Evolutionary conservation across 1,140 invertebrate genomes (phyloP).

Genomic region (Drosophila ananassae): DNA sequence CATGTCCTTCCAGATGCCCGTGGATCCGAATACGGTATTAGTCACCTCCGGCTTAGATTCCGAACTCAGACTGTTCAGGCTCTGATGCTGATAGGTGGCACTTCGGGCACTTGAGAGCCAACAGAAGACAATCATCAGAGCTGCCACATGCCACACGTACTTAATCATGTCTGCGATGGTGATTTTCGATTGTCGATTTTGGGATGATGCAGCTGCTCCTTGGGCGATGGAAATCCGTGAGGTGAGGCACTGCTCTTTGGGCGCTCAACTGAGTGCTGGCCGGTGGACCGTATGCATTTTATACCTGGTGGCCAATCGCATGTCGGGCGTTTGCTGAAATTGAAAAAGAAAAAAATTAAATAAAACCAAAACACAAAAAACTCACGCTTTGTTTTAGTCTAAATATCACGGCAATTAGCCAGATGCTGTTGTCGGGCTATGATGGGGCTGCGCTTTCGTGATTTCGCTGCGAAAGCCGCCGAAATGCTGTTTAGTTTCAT

Average conservation of each 20-base stretch:
- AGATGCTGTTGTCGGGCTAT: slow-evolving; percentile 48
- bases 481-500: slow-evolving; percentile 61
- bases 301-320: slow-evolving; percentile 69
- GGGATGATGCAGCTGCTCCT: slow-evolving; percentile 23
- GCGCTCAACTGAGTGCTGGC: slow-evolving; percentile 71
- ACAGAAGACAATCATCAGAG: slow-evolving; percentile 74
- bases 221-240: slow-evolving; percentile 36
- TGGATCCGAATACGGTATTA: slow-evolving; percentile 13
- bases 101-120: slow-evolving; percentile 69
- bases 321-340: slow-evolving; percentile 66
- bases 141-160: slow-evolving; percentile 77
- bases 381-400: slow-evolving; percentile 76
- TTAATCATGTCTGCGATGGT: slow-evolving; percentile 62
- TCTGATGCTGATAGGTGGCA: slow-evolving; percentile 66
- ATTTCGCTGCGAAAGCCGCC: slow-evolving; percentile 71
- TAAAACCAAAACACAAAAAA: slow-evolving; percentile 33
- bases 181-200: slow-evolving; percentile 16
- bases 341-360: not conserved
- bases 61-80: slow-evolving; percentile 47
- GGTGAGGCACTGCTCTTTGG: slow-evolving; percentile 51
- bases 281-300: slow-evolving; percentile 70
- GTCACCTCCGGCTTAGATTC: slow-evolving; percentile 19
- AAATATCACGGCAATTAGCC: slow-evolving; percentile 80
- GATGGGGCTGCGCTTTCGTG: slow-evolving; percentile 75
- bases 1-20: slow-evolving; percentile 74